These are phyloP conservation scores for Lepidurus arcticus DNA, from an alignment of 1,140 invertebrate genomes.

Conservation along the genomic window DNA sequence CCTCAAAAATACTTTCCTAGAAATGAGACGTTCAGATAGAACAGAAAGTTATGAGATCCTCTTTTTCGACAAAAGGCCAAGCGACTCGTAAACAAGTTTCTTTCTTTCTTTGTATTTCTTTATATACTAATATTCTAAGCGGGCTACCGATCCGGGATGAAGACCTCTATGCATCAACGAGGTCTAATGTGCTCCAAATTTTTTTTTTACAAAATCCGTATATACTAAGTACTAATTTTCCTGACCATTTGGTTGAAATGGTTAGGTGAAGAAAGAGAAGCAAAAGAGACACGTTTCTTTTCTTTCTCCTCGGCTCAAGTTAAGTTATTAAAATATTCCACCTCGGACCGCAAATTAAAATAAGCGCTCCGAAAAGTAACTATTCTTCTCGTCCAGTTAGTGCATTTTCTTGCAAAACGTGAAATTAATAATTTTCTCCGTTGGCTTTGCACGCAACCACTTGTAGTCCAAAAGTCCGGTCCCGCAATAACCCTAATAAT, in stretches of 20 bases:
- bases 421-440: conserved; percentile 8
- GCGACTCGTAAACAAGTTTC: background rate
- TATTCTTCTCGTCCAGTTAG: background rate
- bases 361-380: background rate
- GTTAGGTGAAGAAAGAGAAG: too few species aligned
- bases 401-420: conserved; percentile 16
- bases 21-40: background rate
- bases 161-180: too few species aligned
- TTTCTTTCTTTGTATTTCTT: background rate
- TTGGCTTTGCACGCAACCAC: conserved; percentile 1
- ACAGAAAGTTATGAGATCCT: background rate
- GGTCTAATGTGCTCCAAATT: too few species aligned
- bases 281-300: too few species aligned
- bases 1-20: background rate
- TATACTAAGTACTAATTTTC: too few species aligned
- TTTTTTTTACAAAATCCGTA: too few species aligned
- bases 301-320: background rate
- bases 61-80: background rate
- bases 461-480: background rate
- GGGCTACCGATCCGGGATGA: too few species aligned
- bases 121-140: background rate
- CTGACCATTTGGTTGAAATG: too few species aligned
- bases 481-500: background rate
- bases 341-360: conserved; percentile 6
- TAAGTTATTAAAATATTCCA: conserved; percentile 5